Conservation (phyloP, 1,140 invertebrate genomes). For the Brachionus paranguensis region DNA sequence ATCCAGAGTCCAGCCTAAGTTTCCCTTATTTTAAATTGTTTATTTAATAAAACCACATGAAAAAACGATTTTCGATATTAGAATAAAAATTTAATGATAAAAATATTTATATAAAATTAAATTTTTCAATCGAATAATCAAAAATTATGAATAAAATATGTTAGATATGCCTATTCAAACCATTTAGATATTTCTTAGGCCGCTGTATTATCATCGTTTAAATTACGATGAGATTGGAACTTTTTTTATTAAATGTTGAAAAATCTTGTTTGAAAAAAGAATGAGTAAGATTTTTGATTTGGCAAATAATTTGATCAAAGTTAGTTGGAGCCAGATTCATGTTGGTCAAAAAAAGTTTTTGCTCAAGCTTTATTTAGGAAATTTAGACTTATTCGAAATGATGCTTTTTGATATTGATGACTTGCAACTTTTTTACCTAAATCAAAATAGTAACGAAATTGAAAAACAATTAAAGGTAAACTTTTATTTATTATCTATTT, state of each 20-base stretch:
- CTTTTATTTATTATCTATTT: background rate
- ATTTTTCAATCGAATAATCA: background rate
- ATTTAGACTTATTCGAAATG: background rate
- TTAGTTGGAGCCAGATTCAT: background rate
- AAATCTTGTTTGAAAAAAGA: background rate
- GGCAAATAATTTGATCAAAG: constrained; percentile 1
- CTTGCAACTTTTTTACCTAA: background rate
- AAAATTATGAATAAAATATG: background rate
- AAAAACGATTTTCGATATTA: constrained; percentile 2
- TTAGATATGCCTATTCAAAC: background rate
- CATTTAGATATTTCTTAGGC: background rate
- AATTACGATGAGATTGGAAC: background rate
- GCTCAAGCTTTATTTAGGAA: background rate
- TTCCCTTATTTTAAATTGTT: background rate
- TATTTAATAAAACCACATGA: background rate
- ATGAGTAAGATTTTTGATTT: background rate
- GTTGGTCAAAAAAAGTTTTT: background rate
- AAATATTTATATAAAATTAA: background rate
- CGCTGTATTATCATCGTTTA: background rate
- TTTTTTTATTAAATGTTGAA: background rate
- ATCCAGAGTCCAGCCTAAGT: constrained; percentile 43
- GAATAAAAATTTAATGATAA: background rate
- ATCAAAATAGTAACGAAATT: background rate
- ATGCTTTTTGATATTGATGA: background rate
- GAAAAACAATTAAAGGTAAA: background rate